A percentile compares a stretch with the other conserved stretches of the same genome.
Evolutionary conservation across 2,113 vertebrate genomes (phyloP).

Genomic region (Xiphophorus couchianus): DNA sequence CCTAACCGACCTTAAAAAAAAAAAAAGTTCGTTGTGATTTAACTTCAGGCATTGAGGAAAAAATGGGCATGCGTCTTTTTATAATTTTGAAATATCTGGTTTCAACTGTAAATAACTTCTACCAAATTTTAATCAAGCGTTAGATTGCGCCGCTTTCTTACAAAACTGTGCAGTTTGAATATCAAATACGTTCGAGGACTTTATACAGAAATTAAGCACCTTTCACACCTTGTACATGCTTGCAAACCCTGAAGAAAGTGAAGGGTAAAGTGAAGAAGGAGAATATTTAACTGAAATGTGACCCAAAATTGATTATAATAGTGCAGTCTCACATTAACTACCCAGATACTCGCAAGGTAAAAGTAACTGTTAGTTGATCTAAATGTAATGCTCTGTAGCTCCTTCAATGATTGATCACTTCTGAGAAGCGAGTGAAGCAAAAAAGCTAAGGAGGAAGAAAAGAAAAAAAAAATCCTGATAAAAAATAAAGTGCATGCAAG

Average conservation of each 20-base stretch:
- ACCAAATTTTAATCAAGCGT: no score
- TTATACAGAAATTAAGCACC: no score
- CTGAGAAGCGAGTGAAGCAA: constrained; percentile 21
- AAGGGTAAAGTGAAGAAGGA: not conserved
- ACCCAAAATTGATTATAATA: constrained; percentile 16
- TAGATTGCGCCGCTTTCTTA: no score
- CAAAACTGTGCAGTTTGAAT: no score
- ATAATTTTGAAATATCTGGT: no score
- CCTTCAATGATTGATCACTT: constrained; percentile 43
- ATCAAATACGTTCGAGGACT: no score
- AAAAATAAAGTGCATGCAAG: constrained; percentile 16
- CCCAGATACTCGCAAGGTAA: constrained; percentile 10
- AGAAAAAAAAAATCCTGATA: constrained; percentile 1
- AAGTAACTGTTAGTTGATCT: not conserved
- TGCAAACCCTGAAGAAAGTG: not conserved
- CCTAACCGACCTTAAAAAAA: no score
- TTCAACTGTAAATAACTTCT: no score
- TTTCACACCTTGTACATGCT: no score
- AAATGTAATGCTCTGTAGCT: constrained; percentile 33
- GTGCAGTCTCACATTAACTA: constrained; percentile 11
- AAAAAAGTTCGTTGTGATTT: no score
- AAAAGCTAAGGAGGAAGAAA: constrained; percentile 1
- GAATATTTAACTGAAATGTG: constrained; percentile 23
- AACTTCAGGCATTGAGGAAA: no score
- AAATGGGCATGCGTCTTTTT: no score